Evolutionary conservation across 2,888 invertebrate species (phyloP).

Genomic region (Brachylomia viminalis): DNA sequence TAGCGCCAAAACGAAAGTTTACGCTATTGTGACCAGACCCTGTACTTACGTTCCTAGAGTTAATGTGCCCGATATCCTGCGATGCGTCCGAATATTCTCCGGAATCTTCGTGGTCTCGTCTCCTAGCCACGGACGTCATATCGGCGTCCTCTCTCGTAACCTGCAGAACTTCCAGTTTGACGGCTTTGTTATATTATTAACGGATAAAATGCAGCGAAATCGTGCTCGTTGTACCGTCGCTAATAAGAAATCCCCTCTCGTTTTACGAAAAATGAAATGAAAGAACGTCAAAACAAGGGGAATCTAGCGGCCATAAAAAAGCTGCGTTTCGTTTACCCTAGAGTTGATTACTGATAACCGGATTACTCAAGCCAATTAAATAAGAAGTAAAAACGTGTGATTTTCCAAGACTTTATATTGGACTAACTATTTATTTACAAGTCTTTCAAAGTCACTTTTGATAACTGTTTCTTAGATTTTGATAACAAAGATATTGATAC

Average conservation of each 20-base stretch:
- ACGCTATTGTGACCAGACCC: constrained; percentile 65
- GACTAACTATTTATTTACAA: rapidly evolving
- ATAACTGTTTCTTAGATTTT: not conserved
- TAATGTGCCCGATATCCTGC: constrained; percentile 86
- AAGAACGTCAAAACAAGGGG: constrained; percentile 88
- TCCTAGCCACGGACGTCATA: constrained; percentile 87
- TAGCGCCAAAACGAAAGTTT: constrained; percentile 87
- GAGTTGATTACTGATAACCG: constrained; percentile 8
- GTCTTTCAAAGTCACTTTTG: not conserved
- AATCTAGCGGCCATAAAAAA: constrained; percentile 85
- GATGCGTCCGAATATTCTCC: constrained; percentile 89
- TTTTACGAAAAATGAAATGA: constrained; percentile 79
- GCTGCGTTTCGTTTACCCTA: constrained; percentile 74
- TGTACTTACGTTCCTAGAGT: constrained; percentile 87
- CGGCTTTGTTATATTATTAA: constrained; percentile 74
- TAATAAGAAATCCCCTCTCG: constrained; percentile 80
- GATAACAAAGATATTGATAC: not conserved
- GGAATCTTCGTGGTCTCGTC: constrained; percentile 85
- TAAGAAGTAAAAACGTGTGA: not conserved
- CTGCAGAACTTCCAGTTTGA: constrained; percentile 88
- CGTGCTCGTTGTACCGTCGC: constrained; percentile 73
- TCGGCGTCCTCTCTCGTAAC: constrained; percentile 85
- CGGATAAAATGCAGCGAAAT: constrained; percentile 73
- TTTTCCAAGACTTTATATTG: rapidly evolving
- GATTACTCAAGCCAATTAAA: not conserved